Percentiles rank a stretch among this genome's conserved stretches.
Conservation (phyloP, 2,113 vertebrate genomes). For the Acanthochromis polyacanthus region DNA sequence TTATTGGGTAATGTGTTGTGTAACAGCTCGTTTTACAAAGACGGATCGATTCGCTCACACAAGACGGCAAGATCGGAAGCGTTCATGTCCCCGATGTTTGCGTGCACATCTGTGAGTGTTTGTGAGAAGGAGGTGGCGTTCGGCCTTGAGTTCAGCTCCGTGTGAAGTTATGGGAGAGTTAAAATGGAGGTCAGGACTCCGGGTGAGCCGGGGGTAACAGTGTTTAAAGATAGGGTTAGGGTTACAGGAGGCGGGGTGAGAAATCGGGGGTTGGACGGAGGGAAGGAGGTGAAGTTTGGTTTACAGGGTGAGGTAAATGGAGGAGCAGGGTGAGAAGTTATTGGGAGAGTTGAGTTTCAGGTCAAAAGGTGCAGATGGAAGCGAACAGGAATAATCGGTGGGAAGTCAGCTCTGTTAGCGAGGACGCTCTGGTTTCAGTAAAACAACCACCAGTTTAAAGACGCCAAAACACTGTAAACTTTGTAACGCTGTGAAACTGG, state of each 20-base stretch:
- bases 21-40: conserved; percentile 38
- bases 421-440: too few relatives aligned
- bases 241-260: conserved; percentile 67
- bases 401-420: background rate
- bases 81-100: background rate
- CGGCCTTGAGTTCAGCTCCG: conserved; percentile 59
- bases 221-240: conserved; percentile 72
- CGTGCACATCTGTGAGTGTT: conserved; percentile 18
- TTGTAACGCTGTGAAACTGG: too few relatives aligned
- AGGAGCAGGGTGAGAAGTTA: conserved; percentile 54
- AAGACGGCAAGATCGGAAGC: conserved; percentile 29
- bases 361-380: conserved; percentile 48
- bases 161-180: conserved; percentile 77
- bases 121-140: background rate
- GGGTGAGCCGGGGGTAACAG: conserved; percentile 32
- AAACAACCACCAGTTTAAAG: too few relatives aligned
- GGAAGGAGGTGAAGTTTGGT: conserved; percentile 51
- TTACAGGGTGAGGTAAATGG: conserved; percentile 32
- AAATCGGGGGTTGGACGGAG: conserved; percentile 53
- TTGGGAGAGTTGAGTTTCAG: conserved; percentile 60
- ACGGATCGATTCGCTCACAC: conserved; percentile 21
- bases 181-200: conserved; percentile 63
- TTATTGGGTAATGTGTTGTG: conserved; percentile 33
- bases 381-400: background rate
- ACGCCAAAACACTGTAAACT: too few relatives aligned